Conservation (phyloP, 1,140 invertebrate genomes). For the Leptinotarsa lineolata region DNA sequence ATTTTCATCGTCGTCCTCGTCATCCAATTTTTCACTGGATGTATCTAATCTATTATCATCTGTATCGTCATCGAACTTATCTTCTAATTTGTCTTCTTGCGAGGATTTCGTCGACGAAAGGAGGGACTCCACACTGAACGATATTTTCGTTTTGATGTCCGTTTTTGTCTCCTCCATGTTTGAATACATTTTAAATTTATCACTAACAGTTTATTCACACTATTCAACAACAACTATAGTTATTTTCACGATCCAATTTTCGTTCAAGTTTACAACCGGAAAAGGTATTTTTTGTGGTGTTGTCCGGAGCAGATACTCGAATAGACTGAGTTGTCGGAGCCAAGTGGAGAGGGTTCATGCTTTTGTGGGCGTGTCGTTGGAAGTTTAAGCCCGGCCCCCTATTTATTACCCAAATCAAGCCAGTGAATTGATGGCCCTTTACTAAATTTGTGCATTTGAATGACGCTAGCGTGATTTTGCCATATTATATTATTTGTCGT, state of each 20-base stretch:
- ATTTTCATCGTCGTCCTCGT: conserved; percentile 51
- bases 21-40: conserved; percentile 43
- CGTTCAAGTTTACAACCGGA: conserved; percentile 4
- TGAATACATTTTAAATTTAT: conserved; percentile 32
- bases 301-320: conserved; percentile 31
- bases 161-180: conserved; percentile 53
- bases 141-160: conserved; percentile 54
- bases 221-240: conserved; percentile 18
- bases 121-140: conserved; percentile 55
- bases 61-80: conserved; percentile 36
- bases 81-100: conserved; percentile 33
- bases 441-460: conserved; percentile 42
- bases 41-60: conserved; percentile 43
- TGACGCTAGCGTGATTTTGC: conserved; percentile 45
- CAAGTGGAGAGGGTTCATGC: conserved; percentile 41
- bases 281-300: conserved; percentile 33
- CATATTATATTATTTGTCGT: conserved; percentile 53
- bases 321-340: conserved; percentile 38
- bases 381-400: conserved; percentile 36
- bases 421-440: conserved; percentile 46
- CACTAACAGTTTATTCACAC: conserved; percentile 21
- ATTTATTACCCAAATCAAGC: conserved; percentile 47
- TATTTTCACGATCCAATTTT: neutral
- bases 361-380: conserved; percentile 32
- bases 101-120: conserved; percentile 39